Conservation (phyloP, 2,113 vertebrate species). For the Antechinus flavipes region DNA sequence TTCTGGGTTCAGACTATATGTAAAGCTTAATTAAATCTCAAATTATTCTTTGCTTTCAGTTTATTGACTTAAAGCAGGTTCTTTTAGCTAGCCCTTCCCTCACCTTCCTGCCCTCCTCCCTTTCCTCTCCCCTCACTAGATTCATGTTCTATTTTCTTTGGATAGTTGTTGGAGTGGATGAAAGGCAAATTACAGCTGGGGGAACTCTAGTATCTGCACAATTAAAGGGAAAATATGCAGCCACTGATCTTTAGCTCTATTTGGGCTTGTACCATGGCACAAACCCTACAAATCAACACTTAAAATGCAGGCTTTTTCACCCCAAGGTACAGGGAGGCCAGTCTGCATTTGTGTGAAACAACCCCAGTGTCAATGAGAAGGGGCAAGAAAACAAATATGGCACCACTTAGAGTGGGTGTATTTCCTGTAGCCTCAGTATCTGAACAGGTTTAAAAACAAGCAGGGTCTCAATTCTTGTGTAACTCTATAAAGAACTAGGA, state of each 20-base stretch:
- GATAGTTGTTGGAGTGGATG: conserved; percentile 78
- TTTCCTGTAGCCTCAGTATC: not conserved
- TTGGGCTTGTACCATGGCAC: conserved; percentile 64
- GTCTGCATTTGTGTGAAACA: conserved; percentile 9
- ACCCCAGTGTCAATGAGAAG: not conserved
- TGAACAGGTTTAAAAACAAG: conserved; percentile 1
- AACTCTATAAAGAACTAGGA: conserved; percentile 34
- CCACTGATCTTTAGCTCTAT: conserved; percentile 61
- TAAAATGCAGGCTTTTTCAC: conserved; percentile 54
- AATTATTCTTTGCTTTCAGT: conserved; percentile 59
- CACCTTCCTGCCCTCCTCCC: conserved; percentile 55
- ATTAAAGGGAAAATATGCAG: conserved; percentile 62
- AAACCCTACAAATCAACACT: conserved; percentile 53
- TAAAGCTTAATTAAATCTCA: conserved; percentile 67
- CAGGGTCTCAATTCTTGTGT: not conserved
- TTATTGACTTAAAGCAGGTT: conserved; percentile 76
- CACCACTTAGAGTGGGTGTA: not conserved
- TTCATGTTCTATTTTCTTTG: conserved; percentile 83
- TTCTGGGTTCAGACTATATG: not conserved
- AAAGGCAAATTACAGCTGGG: conserved; percentile 82
- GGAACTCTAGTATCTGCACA: conserved; percentile 69
- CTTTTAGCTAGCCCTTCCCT: conserved; percentile 63
- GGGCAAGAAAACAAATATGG: not conserved
- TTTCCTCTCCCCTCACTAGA: conserved; percentile 36
- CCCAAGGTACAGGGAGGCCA: conserved; percentile 51